Evolutionary conservation across 2,888 invertebrate genomes (phyloP), one percentile per base, ranked within the genome.

Genomic region (Isotomurus palustris): DNA sequence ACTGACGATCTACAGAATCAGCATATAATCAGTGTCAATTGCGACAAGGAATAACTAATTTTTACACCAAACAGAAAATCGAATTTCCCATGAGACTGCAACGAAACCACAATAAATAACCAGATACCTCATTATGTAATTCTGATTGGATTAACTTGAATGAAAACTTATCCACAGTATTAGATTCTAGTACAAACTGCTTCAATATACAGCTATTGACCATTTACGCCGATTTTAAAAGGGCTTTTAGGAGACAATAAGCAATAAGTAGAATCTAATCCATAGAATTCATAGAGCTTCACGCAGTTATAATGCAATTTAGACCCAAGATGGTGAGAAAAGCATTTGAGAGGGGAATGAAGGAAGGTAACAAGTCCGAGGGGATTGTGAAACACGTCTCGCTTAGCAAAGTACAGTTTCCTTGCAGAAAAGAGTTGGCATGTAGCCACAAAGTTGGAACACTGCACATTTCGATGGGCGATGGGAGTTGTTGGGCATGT

Each of bases 361-460:
- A n/a, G n/a, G n/a, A n/a, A n/a, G n/a, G n/a, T n/a, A n/a, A n/a
- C n/a, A n/a, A n/a, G n/a, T n/a, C n/a, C n/a, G n/a, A n/a, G n/a
- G n/a, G n/a, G n/a, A n/a, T n/a, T n/a, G n/a, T n/a, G n/a, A n/a
- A n/a, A n/a, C n/a, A n/a, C n/a, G n/a, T n/a, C n/a, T 8, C 47
- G 17, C 28, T 47, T 24, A 4, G 47, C 22, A 28, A 17, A 17
- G 47, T 28, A 21, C 47, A 6, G 5, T 14, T 4, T 47, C 47
- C 47, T 47, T 47, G 19, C 28, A 29, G 28, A 47, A 47, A 47
- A 24, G 47, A 47, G 17, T 28, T 28, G 29, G 47, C 12, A 47
- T 47, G 47, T 47, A 28, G 47, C 27, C 47, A 47, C 17, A 14
- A 19, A 14, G 14, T 22, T 43, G 43, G 21, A 6, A 6, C 22